Percentiles rank a stretch among this genome's conserved stretches.
Evolutionary conservation across 2,113 vertebrate species (phyloP).

Genomic region (Perccottus glenii): DNA sequence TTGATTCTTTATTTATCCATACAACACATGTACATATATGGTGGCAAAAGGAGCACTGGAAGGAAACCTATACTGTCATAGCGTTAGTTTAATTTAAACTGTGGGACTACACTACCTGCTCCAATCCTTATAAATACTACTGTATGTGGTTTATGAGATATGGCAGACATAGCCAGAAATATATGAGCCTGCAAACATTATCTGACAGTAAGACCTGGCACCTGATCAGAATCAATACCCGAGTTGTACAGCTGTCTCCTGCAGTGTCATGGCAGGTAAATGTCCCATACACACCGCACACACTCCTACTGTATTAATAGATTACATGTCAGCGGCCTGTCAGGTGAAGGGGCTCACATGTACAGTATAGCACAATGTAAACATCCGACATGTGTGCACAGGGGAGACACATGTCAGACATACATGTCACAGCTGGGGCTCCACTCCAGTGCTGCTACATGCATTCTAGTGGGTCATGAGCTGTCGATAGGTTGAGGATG

Average conservation of each 20-base stretch:
- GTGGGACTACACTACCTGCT: too few relatives aligned
- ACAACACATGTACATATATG: too few relatives aligned
- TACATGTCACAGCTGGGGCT: conserved; percentile 34
- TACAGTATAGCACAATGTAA: neutral
- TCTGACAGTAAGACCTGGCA: conserved; percentile 24
- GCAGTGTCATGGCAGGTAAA: conserved; percentile 1
- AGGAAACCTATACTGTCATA: too few relatives aligned
- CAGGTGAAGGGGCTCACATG: neutral
- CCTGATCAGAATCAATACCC: conserved; percentile 27
- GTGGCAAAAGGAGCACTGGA: too few relatives aligned
- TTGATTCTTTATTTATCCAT: too few relatives aligned
- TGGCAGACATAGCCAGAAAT: neutral
- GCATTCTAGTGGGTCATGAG: neutral
- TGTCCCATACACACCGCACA: neutral
- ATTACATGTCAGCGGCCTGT: conserved; percentile 30
- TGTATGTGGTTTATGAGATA: too few relatives aligned
- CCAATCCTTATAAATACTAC: too few relatives aligned
- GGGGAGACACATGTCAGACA: neutral
- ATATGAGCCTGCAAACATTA: neutral
- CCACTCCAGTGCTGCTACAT: neutral
- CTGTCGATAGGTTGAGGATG: neutral
- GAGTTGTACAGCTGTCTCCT: conserved; percentile 19
- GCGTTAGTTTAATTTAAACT: too few relatives aligned
- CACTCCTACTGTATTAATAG: conserved; percentile 22
- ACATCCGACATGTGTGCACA: neutral